Conservation (phyloP, 1,140 invertebrate genomes). For the Leptonema lineaticorne region DNA sequence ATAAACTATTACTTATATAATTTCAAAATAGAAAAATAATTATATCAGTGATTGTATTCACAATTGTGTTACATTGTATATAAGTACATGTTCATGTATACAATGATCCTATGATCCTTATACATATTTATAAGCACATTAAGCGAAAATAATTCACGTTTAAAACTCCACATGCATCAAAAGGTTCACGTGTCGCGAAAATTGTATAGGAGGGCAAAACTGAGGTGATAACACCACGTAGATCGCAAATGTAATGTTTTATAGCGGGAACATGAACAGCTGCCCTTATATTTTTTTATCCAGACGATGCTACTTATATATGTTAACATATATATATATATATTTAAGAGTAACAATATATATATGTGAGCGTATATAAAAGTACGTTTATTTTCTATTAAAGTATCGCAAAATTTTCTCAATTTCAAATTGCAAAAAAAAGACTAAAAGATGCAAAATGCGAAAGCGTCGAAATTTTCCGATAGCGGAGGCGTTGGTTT, state of each 20-base stretch:
- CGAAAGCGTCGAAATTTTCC: too few species aligned
- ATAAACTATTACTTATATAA: too few species aligned
- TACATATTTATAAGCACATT: not conserved
- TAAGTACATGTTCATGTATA: not conserved
- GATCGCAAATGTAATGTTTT: slow-evolving; percentile 34
- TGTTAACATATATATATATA: too few species aligned
- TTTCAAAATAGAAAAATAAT: not conserved
- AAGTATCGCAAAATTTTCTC: too few species aligned
- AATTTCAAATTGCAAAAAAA: too few species aligned
- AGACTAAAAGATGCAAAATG: too few species aligned
- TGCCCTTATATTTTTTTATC: slow-evolving; percentile 24
- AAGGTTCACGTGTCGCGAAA: slow-evolving; percentile 32
- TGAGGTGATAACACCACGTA: slow-evolving; percentile 30
- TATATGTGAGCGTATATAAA: too few species aligned
- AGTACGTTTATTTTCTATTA: too few species aligned
- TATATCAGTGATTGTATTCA: not conserved
- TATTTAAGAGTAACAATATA: too few species aligned
- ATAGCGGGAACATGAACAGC: slow-evolving; percentile 39
- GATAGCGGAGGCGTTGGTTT: too few species aligned
- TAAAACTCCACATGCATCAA: slow-evolving; percentile 16
- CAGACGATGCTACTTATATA: too few species aligned
- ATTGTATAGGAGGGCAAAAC: slow-evolving; percentile 13
- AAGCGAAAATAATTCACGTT: slow-evolving; percentile 3
- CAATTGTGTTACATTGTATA: not conserved
- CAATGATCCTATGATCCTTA: too few species aligned